Conservation (phyloP, 1,140 invertebrate genomes). For the Pantala flavescens region DNA sequence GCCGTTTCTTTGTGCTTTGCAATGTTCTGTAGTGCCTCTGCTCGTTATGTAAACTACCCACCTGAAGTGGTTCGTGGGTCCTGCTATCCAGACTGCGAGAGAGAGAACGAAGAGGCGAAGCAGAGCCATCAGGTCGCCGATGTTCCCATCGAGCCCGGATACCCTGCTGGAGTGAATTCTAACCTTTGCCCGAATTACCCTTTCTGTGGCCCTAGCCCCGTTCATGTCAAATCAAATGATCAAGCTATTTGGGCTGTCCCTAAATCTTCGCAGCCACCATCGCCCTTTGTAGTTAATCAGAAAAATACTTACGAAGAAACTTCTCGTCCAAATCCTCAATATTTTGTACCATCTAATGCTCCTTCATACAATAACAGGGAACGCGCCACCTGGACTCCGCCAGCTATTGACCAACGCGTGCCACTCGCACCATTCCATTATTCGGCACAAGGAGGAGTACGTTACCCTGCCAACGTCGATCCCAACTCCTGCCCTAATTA, state of each 20-base stretch:
- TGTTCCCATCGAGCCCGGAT: constrained; percentile 26
- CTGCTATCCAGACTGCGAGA: constrained; percentile 23
- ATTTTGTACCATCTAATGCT: neutral
- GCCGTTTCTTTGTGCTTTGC: neutral
- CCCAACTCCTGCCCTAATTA: constrained; percentile 45
- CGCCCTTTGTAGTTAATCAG: neutral
- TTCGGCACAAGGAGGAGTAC: neutral
- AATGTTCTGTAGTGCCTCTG: constrained; percentile 26
- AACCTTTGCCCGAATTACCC: constrained; percentile 22
- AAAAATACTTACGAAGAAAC: too few relatives aligned
- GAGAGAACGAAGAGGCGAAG: too few relatives aligned
- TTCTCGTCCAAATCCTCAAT: too few relatives aligned
- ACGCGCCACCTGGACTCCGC: too few relatives aligned
- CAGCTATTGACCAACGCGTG: too few relatives aligned
- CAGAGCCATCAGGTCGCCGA: constrained; percentile 24
- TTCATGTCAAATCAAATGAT: neutral
- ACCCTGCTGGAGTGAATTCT: constrained; percentile 21
- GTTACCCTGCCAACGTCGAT: constrained; percentile 31
- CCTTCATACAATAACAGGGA: neutral
- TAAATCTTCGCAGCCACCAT: neutral
- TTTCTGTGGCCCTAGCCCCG: constrained; percentile 16
- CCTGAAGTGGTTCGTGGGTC: constrained; percentile 17
- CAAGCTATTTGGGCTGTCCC: neutral
- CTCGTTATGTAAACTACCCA: constrained; percentile 28
- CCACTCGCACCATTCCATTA: too few relatives aligned